Conservation (phyloP, 2,888 invertebrate species). For the Allophyes oxyacanthae region DNA sequence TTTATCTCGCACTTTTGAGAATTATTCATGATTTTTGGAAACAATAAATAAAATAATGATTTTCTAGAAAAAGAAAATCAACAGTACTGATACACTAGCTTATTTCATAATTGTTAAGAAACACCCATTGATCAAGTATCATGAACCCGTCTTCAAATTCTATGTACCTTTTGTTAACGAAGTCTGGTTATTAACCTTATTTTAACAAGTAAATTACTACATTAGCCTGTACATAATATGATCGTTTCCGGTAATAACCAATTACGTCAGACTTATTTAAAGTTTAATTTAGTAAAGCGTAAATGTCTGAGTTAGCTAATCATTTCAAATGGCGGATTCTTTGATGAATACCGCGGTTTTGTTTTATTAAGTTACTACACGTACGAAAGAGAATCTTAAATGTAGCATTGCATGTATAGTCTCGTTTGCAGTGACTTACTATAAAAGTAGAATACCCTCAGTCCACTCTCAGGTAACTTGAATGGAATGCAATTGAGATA, state of each 20-base stretch:
- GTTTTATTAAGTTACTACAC: constrained; percentile 22
- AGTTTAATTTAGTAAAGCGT: constrained; percentile 34
- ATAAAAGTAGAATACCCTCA: too few relatives aligned
- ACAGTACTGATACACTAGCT: too few relatives aligned
- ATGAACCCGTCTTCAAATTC: not conserved
- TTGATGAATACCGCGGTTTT: constrained; percentile 22
- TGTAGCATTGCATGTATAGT: too few relatives aligned
- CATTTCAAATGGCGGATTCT: constrained; percentile 23
- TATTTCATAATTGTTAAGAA: too few relatives aligned
- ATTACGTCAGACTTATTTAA: constrained; percentile 52
- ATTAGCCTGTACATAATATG: constrained; percentile 36
- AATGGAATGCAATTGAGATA: too few relatives aligned
- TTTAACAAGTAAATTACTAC: constrained; percentile 27
- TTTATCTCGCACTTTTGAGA: constrained; percentile 10
- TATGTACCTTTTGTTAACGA: constrained; percentile 27
- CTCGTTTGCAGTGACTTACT: too few relatives aligned
- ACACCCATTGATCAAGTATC: not conserved
- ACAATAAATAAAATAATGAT: too few relatives aligned
- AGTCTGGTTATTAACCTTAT: constrained; percentile 53
- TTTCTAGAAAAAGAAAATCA: too few relatives aligned
- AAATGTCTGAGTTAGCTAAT: constrained; percentile 24
- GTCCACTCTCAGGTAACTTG: too few relatives aligned
- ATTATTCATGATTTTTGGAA: not conserved
- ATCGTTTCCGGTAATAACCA: constrained; percentile 51
- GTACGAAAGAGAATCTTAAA: not conserved